A percentile compares a stretch with the other conserved stretches of the same genome.
phyloP scores from a whole-genome alignment of 2,113 vertebrate species.

The Planiliza haematocheilus region DNA sequence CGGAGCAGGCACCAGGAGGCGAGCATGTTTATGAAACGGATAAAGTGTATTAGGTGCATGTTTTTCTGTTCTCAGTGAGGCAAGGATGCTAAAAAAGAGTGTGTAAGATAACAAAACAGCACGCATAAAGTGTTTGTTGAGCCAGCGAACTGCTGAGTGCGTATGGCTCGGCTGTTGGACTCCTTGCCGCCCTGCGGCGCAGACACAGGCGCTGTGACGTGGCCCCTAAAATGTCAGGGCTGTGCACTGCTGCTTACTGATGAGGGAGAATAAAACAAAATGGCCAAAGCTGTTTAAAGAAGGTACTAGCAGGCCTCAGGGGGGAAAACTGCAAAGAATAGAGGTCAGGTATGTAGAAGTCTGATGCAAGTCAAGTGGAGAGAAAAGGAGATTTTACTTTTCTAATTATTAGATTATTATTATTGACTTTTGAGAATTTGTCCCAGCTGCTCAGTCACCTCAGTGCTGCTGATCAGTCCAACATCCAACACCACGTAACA shows the following conservation, averaged over 20 bases:
- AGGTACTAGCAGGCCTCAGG: constrained; percentile 22
- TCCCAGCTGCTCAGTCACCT: neutral
- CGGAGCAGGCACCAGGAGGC: constrained; percentile 8
- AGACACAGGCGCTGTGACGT: constrained; percentile 54
- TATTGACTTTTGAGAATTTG: constrained; percentile 29
- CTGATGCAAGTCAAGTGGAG: constrained; percentile 1
- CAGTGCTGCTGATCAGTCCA: neutral
- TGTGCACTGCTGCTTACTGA: constrained; percentile 43
- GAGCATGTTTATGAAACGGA: constrained; percentile 38
- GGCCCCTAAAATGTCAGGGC: constrained; percentile 62
- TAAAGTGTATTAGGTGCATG: constrained; percentile 35
- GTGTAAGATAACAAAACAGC: constrained; percentile 39
- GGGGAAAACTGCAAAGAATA: constrained; percentile 6
- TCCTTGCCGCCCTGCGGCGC: constrained; percentile 45
- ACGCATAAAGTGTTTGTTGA: constrained; percentile 34
- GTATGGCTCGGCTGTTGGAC: constrained; percentile 46
- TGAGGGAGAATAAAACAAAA: constrained; percentile 52
- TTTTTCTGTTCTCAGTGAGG: constrained; percentile 33
- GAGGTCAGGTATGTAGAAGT: constrained; percentile 41
- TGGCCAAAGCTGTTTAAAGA: constrained; percentile 38
- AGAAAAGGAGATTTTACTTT: constrained; percentile 17
- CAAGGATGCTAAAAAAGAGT: constrained; percentile 20
- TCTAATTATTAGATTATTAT: neutral
- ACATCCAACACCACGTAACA: constrained; percentile 1
- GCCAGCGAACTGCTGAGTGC: constrained; percentile 27